Base-by-base conservation (phyloP, 2,113 vertebrate genomes). In the Parotia lawesii region DNA sequence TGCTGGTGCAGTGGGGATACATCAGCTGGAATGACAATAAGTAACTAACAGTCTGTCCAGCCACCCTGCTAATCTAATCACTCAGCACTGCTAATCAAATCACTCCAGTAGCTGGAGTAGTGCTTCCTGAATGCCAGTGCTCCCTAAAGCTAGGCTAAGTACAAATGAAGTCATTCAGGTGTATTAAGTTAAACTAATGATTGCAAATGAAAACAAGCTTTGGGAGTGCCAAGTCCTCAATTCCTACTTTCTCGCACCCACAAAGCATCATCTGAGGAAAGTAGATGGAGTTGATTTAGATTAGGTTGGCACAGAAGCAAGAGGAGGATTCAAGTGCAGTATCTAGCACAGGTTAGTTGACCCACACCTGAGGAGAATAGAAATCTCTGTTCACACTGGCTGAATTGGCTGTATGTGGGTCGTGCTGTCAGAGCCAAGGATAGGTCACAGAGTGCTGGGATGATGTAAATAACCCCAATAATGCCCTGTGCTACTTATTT, bases 11-110 rank as follows among this genome's bases (percentile, higher is more conserved):
- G 42, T 58, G 67, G 67, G 71, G 35, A 56, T 76, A 82, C 42
- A 58, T 91, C 67, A 92, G 58, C 82, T 73, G 78, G 67, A 94
- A 54, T 21, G 62, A 79, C 87, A 93, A 56, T n/a, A 83, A 94
- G 74, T 90, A 91, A 94, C 95, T 93, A 95, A 70, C 35, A 3
- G 42, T 88, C 66, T 70, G 85, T 90, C 85, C 90, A 87, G 85
- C 78, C 90, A 85, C 88, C 92, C 71, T 50, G 82, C 90, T 87
- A 94, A 96, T 96, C 88, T 93, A 94, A 96, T 91, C 82, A 58
- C 69, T 92, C 85, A 90, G 78, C 71, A 38, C 82, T 91, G 75
- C 87, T 96, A 94, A 90, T 94, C 87, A 85, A 87, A 95, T 95
- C 94, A 83, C 90, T 93, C 50, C 78, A 65, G 81, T 61, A 79